phyloP scores from a whole-genome alignment of 2,888 invertebrate species.

The Ashinkailepas kermadecensis region DNA sequence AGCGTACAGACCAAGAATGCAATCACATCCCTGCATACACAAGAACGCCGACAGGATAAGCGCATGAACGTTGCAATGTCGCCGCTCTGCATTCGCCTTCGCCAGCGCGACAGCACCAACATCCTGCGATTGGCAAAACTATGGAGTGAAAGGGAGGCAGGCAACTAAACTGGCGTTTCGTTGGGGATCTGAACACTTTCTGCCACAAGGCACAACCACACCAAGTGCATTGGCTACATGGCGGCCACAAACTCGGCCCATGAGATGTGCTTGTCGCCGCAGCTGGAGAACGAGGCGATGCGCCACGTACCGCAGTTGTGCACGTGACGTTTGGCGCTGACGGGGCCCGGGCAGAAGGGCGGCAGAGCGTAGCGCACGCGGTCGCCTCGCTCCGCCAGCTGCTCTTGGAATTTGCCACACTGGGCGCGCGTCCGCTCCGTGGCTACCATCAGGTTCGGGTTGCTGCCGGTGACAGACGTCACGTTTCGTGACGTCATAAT shows the following conservation, averaged over 20 bases:
- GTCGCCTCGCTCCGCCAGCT: background rate
- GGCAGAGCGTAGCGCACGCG: background rate
- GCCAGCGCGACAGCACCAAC: too few relatives aligned
- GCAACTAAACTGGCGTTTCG: background rate
- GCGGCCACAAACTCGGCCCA: background rate
- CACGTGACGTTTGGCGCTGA: background rate
- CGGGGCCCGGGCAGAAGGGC: background rate
- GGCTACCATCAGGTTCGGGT: background rate
- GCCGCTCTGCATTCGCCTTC: too few relatives aligned
- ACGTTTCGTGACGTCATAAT: background rate
- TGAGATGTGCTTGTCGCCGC: background rate
- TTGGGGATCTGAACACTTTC: background rate
- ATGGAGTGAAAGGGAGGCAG: background rate
- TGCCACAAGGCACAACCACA: background rate
- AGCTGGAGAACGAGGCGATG: background rate
- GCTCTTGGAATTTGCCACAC: background rate
- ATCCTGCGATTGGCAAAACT: slow-evolving; percentile 24
- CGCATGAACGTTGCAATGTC: too few relatives aligned
- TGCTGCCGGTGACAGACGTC: background rate
- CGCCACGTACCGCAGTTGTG: slow-evolving; percentile 13
- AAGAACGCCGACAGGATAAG: too few relatives aligned
- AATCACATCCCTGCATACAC: too few relatives aligned
- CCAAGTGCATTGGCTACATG: background rate
- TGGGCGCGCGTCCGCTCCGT: background rate
- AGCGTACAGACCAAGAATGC: too few relatives aligned